Percentiles rank a stretch among this genome's conserved stretches.
Conservation (phyloP, 2,888 invertebrate species). For the Erebia epiphron region DNA sequence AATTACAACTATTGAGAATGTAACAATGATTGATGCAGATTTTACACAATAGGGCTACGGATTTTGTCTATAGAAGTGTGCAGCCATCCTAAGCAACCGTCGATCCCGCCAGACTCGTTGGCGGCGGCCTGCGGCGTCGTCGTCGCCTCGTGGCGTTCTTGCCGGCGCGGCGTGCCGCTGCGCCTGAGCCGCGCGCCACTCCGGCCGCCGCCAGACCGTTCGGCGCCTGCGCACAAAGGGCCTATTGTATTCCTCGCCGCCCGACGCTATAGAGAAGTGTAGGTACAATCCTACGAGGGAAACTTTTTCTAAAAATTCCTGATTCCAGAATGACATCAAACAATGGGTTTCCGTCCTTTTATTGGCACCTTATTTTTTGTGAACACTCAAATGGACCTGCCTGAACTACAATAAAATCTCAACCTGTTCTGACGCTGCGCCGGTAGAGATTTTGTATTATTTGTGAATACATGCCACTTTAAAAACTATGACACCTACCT, state of each 20-base stretch:
- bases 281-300: conserved; percentile 68
- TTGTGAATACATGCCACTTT: conserved; percentile 15
- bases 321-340: conserved; percentile 78
- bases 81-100: conserved; percentile 31
- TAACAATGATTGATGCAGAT: too few species aligned
- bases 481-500: conserved; percentile 4
- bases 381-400: conserved; percentile 70
- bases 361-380: conserved; percentile 83
- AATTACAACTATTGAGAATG: too few species aligned
- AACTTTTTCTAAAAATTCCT: conserved; percentile 73
- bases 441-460: conserved; percentile 39
- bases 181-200: conserved; percentile 54
- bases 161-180: conserved; percentile 39
- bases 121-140: conserved; percentile 54
- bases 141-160: conserved; percentile 41
- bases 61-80: neutral
- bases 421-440: conserved; percentile 71
- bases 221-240: conserved; percentile 81
- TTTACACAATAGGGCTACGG: too few species aligned
- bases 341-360: conserved; percentile 83
- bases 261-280: conserved; percentile 49
- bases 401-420: conserved; percentile 71
- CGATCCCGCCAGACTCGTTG: conserved; percentile 58
- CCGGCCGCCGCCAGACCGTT: conserved; percentile 64
- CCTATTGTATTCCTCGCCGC: conserved; percentile 66